phyloP scores from a whole-genome alignment of 23 tunicate genomes.

The Diplosoma virens region DNA sequence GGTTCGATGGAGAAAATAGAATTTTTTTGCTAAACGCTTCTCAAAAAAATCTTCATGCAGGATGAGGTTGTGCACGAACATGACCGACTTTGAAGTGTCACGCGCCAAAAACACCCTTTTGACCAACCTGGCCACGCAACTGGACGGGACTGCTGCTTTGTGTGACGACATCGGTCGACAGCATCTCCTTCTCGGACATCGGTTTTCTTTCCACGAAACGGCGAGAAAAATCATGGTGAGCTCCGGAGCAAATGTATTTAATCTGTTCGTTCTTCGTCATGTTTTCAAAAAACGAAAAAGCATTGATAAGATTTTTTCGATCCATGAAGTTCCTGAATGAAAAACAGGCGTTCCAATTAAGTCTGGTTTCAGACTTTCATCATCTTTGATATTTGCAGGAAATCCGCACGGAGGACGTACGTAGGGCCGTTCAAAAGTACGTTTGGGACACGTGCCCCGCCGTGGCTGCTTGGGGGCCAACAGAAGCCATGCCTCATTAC shows the following conservation, averaged over 20 bases:
- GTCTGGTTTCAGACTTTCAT: too few relatives aligned
- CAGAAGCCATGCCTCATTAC: conserved; percentile 78
- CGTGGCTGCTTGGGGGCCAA: conserved; percentile 86
- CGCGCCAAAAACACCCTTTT: conserved; percentile 89
- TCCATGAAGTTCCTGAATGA: too few relatives aligned
- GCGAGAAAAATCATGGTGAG: conserved; percentile 60
- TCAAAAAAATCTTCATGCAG: conserved; percentile 1
- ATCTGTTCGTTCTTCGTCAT: too few relatives aligned
- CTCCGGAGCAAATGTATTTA: too few relatives aligned
- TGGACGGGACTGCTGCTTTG: conserved; percentile 89
- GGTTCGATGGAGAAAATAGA: too few relatives aligned
- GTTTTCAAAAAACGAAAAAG: too few relatives aligned
- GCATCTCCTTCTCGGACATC: conserved; percentile 73
- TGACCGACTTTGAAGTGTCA: conserved; percentile 76
- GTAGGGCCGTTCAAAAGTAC: conserved; percentile 59
- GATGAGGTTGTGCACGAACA: conserved; percentile 58
- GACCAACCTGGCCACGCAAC: conserved; percentile 85
- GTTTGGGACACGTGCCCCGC: conserved; percentile 87
- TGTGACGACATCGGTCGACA: conserved; percentile 96
- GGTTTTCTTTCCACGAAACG: conserved; percentile 83
- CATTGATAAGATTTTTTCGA: too few relatives aligned
- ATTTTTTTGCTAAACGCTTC: too few relatives aligned
- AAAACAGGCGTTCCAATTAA: too few relatives aligned
- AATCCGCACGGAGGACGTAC: conserved; percentile 37
- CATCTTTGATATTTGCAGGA: conserved; percentile 52